Conservation (phyloP, 2,797 vertebrate species). For the Pseudochromis fuscus region DNA sequence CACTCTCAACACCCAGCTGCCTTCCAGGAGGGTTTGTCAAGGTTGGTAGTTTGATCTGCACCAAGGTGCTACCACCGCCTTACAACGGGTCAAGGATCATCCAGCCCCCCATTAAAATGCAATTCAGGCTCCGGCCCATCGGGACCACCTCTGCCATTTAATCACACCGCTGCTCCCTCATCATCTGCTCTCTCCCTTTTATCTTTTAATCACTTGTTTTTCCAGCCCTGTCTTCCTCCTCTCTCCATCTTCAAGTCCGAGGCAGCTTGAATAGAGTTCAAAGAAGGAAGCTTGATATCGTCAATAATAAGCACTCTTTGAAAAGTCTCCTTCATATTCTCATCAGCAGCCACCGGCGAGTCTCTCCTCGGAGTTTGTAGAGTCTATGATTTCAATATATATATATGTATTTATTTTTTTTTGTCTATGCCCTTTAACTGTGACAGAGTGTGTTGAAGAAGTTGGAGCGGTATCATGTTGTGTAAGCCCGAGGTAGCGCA, state of each 20-base stretch:
- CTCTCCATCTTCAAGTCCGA: constrained; percentile 51
- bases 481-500: constrained; percentile 68
- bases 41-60: constrained; percentile 64
- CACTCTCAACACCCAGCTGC: constrained; percentile 55
- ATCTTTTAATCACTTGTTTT: constrained; percentile 77
- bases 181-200: constrained; percentile 69
- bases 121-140: constrained; percentile 66
- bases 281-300: constrained; percentile 60
- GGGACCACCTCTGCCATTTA: constrained; percentile 71
- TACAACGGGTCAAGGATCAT: constrained; percentile 75
- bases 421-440: constrained; percentile 67
- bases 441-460: constrained; percentile 66
- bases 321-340: constrained; percentile 45
- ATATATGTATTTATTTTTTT: constrained; percentile 28
- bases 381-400: constrained; percentile 60
- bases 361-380: constrained; percentile 43
- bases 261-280: constrained; percentile 71
- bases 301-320: constrained; percentile 63
- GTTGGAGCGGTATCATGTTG: constrained; percentile 59
- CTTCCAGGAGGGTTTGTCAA: constrained; percentile 45
- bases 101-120: constrained; percentile 77
- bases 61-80: constrained; percentile 63
- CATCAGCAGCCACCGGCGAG: constrained; percentile 51
- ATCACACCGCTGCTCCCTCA: constrained; percentile 64
- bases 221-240: constrained; percentile 51